phyloP scores from a whole-genome alignment of 2,888 invertebrate species.

The Cyrtodaria siliqua region DNA sequence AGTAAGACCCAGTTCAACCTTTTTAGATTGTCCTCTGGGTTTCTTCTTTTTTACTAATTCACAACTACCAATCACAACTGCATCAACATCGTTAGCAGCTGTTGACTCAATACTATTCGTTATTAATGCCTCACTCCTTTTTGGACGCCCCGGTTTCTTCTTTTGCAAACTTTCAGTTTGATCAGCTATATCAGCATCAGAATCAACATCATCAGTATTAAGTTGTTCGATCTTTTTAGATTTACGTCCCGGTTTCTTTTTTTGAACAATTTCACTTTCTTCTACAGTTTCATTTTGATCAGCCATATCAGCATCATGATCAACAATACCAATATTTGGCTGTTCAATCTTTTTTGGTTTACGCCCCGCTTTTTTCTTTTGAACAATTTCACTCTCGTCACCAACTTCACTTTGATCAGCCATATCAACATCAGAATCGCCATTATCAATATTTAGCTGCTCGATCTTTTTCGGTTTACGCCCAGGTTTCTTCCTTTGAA shows the following conservation, averaged over 20 bases:
- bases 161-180: neutral
- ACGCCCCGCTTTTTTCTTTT: conserved; percentile 17
- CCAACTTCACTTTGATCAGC: too few species aligned
- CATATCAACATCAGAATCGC: too few species aligned
- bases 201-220: too few species aligned
- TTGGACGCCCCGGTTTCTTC: neutral
- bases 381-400: neutral
- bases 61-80: neutral
- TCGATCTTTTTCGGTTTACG: neutral
- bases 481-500: neutral
- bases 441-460: too few species aligned
- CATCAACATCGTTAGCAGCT: neutral
- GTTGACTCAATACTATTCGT: too few species aligned
- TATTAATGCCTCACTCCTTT: too few species aligned
- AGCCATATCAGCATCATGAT: neutral
- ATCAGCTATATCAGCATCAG: neutral
- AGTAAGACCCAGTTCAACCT: too few species aligned
- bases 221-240: neutral
- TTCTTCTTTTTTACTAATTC: neutral
- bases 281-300: neutral
- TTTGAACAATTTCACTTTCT: neutral
- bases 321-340: neutral
- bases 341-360: conserved; percentile 13
- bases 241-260: neutral
- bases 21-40: neutral